Base-by-base conservation (phyloP, 2,113 vertebrate species). In the Cryptotis parvus region DNA sequence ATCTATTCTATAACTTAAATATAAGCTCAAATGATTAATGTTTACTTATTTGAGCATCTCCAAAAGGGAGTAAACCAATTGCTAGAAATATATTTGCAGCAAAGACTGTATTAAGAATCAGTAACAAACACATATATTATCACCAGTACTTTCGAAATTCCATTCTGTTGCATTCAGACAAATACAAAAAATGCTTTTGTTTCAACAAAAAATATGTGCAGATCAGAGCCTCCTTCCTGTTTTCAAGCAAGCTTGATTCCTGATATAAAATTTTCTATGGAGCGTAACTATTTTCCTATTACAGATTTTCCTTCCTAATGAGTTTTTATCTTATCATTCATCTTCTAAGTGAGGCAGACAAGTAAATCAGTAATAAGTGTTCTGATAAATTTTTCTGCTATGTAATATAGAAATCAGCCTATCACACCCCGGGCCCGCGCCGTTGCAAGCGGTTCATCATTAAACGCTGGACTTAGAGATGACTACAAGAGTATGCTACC, bases 171-270 rank as follows among this genome's bases (percentile, higher is more conserved):
- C 18, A 73, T 73, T 79, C 37, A 90, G 63, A 68, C 16, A 85
- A 90, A 89, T 68, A 55, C 7, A 82, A 88, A 43, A 58, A 41
- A 91, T 79, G 7, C 4, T 37, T 68, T 70, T 78, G 43, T 39
- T 65, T 31, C 37, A 87, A 58, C 27, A 87, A 81, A 70, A 92
- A 72, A 61, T 75, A 18, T 61, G 63, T 89, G 29, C 15, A 31
- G 68, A 89, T 93, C 61, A 92, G 58, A 75, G 22, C 80, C 84
- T 78, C 20, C 14, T 84, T 93, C 52, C 35, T 66, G 26, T 81
- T 95, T 92, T 84, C 87, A 94, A 91, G 70, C 77, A 93, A 89
- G 41, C 33, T n/a, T 96, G 81, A 87, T 89, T 93, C 24, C 69
- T 87, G 77, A 81, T 95, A 77, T 72, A 94, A 92, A 87, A 84